A percentile compares a stretch with the other conserved stretches of the same genome.
phyloP scores from a whole-genome alignment of 1,140 invertebrate species.

The Arctopsyche grandis region DNA sequence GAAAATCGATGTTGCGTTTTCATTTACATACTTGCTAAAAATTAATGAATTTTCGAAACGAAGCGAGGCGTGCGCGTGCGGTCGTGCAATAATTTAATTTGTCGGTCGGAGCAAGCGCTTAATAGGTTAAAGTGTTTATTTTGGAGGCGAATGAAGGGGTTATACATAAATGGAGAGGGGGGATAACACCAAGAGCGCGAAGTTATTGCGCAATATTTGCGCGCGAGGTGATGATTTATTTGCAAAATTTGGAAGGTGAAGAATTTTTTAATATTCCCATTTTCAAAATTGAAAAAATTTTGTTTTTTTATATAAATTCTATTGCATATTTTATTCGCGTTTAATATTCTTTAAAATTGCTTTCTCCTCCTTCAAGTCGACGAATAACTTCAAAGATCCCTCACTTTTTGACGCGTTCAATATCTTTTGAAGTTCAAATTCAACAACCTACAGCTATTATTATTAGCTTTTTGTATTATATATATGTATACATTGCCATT shows the following conservation, averaged over 20 bases:
- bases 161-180: background rate
- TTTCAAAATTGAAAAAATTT: too few species aligned
- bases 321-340: too few species aligned
- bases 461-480: too few species aligned
- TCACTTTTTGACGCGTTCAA: too few species aligned
- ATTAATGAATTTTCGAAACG: slow-evolving; percentile 35
- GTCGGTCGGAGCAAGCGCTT: background rate
- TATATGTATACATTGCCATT: too few species aligned
- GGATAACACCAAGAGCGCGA: background rate
- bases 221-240: background rate
- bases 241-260: background rate
- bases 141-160: background rate
- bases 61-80: background rate
- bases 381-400: too few species aligned
- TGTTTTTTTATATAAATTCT: too few species aligned
- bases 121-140: background rate
- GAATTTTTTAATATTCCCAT: background rate
- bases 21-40: slow-evolving; percentile 28
- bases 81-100: slow-evolving; percentile 26
- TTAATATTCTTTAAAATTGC: too few species aligned
- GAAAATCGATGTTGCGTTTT: slow-evolving; percentile 17
- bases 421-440: too few species aligned
- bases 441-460: too few species aligned
- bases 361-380: too few species aligned
- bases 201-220: slow-evolving; percentile 7